Base-by-base conservation (phyloP, 2,113 vertebrate genomes). In the Emydocephalus ijimae region DNA sequence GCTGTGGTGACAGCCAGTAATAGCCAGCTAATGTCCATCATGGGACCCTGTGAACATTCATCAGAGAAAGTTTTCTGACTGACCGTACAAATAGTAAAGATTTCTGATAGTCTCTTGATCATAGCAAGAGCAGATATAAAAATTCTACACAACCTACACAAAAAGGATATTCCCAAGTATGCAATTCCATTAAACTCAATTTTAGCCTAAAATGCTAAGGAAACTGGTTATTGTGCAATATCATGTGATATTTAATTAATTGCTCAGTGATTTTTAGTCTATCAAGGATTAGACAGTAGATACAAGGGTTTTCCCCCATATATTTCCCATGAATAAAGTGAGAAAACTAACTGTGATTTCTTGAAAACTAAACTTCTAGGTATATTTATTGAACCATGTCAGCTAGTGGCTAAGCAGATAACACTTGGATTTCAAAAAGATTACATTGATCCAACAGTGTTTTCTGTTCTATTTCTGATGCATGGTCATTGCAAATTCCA, bases 31-130 rank as follows among this genome's bases (percentile, higher is more conserved):
- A 88, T 14, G 34, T 21, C 88, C 91, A 92, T 43, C 59, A 74
- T 55, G 87, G 91, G 57, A 18, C 86, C 48, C 50, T 43, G 69
- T 88, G 91, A 74, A 64, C 43, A 74, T 50, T 74, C 50, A 74
- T 56, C n/a, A 88, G 59, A 69, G n/a, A 92, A 88, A 88, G 48
- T 64, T 64, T 29, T 92, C 85, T 74, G 91, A 48, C 24, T 61
- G 52, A 59, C 43, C 45, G 54, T 34, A 74, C 86, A 92, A 74
- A 88, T 48, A 88, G 69, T 59, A 92, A 88, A 45, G 86, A n/a
- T 43, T 92, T 87, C 20, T 74, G 50, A 88, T 55, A n/a, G 26
- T n/a, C 52, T 74, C 59, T 88, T 26, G n/a, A 54, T 26, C 50
- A 69, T 12, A 88, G 59, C 7, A 69, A 55, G n/a, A 92, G 43